Evolutionary conservation across 2,797 vertebrate genomes (phyloP).

Genomic region (Podarcis siculus): DNA sequence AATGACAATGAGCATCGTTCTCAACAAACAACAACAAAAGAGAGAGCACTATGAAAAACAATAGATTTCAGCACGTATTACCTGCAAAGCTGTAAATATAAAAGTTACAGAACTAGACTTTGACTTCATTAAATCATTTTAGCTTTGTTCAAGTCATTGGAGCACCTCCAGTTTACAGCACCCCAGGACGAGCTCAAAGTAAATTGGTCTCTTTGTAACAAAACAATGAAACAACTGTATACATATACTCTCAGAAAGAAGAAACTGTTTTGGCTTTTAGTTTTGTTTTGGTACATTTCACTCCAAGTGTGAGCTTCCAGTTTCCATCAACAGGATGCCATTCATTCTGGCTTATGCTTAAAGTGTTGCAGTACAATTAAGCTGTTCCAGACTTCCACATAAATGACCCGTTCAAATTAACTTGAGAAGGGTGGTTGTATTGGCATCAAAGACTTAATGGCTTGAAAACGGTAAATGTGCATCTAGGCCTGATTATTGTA

Average conservation of each 20-base stretch:
- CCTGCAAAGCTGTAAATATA: not conserved
- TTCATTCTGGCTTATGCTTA: constrained; percentile 3
- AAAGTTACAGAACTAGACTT: not conserved
- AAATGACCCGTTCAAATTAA: constrained; percentile 40
- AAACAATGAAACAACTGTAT: accelerated
- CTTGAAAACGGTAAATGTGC: constrained; percentile 27
- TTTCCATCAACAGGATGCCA: not conserved
- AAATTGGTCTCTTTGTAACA: accelerated
- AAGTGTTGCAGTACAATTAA: constrained; percentile 17
- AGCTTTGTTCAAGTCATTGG: not conserved
- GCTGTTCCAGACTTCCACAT: constrained; percentile 1
- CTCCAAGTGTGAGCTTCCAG: not conserved
- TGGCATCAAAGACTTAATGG: constrained; percentile 4
- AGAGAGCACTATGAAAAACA: not conserved
- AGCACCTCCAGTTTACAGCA: not conserved
- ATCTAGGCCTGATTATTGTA: constrained; percentile 12
- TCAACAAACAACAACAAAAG: not conserved
- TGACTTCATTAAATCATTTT: not conserved
- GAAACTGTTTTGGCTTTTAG: not conserved
- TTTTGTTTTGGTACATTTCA: not conserved
- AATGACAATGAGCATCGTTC: not conserved
- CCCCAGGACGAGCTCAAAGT: accelerated
- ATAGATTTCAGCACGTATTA: not conserved
- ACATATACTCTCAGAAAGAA: not conserved
- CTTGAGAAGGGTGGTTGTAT: not conserved